These are phyloP conservation scores for Philonicus albiceps DNA, from an alignment of 2,888 invertebrate species.

Conservation along the genomic window DNA sequence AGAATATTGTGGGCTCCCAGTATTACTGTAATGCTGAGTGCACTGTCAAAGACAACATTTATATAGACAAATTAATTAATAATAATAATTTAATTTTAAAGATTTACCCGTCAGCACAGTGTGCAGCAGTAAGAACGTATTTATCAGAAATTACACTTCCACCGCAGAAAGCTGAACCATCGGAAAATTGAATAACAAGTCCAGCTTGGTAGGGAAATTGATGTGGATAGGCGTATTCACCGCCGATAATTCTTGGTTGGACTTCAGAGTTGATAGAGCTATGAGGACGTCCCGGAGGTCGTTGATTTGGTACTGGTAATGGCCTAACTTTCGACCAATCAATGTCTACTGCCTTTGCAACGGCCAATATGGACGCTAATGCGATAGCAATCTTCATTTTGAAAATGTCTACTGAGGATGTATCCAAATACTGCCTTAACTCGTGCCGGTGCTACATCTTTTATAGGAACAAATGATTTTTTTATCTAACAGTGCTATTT, in stretches of 20 bases:
- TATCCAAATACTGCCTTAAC: background rate
- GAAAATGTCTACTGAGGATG: background rate
- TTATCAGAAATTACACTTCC: background rate
- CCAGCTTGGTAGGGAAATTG: background rate
- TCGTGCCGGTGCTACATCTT: background rate
- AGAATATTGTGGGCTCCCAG: constrained; percentile 41
- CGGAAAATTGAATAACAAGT: background rate
- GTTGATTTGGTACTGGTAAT: background rate
- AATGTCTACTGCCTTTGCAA: background rate
- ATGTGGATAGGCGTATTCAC: background rate
- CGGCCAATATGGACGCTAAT: background rate
- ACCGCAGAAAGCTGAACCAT: background rate
- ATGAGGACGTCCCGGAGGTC: background rate
- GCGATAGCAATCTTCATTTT: background rate
- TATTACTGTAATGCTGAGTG: background rate
- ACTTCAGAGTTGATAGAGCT: background rate
- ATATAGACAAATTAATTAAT: background rate
- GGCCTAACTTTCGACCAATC: background rate
- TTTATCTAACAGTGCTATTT: background rate
- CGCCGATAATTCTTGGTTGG: background rate
- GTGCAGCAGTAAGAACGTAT: background rate
- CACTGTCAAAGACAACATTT: constrained; percentile 2
- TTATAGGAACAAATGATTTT: background rate
- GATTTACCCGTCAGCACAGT: background rate
- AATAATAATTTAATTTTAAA: background rate